phyloP scores from a whole-genome alignment of 2,113 vertebrate species.

The Cisticola juncidis region DNA sequence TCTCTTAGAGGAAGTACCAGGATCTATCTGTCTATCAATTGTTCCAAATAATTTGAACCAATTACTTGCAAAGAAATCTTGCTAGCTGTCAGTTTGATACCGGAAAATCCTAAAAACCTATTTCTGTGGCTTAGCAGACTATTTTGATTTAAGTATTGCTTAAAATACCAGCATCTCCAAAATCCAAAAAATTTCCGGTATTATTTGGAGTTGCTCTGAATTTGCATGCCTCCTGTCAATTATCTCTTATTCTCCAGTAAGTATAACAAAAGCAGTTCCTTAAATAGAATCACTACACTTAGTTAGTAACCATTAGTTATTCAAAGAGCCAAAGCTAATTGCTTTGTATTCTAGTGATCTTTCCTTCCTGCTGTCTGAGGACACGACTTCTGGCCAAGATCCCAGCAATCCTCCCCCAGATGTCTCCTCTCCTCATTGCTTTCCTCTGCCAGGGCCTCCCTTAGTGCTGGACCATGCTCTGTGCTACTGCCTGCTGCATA shows the following conservation, averaged over 20 bases:
- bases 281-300: background rate
- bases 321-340: background rate
- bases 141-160: background rate
- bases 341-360: background rate
- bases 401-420: background rate
- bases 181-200: background rate
- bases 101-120: background rate
- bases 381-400: background rate
- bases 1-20: background rate
- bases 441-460: background rate
- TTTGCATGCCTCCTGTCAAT: background rate
- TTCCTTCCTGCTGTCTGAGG: background rate
- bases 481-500: background rate
- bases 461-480: background rate
- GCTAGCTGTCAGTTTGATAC: background rate
- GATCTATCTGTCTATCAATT: background rate
- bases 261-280: background rate
- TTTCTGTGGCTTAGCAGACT: background rate
- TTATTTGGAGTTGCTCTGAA: background rate
- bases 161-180: background rate
- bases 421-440: background rate
- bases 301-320: background rate
- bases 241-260: background rate
- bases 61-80: background rate
- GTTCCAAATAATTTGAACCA: background rate